Evolutionary conservation across 1,140 invertebrate genomes (phyloP).

Genomic region (Drosophila jambulina): DNA sequence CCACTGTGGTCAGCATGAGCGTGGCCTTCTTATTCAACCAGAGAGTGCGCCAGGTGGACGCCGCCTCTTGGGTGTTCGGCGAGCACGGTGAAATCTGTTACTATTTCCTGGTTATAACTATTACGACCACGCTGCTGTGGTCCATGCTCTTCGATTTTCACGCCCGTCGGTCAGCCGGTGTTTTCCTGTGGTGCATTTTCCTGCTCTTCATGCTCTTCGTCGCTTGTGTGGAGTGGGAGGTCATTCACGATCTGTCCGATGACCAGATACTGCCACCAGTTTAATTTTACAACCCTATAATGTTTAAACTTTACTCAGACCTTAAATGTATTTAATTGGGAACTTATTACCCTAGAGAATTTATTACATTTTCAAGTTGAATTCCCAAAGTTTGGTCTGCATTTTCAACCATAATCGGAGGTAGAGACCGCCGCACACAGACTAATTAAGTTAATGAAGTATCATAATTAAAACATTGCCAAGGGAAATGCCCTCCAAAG

Average conservation of each 20-base stretch:
- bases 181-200: slow-evolving; percentile 44
- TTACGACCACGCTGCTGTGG: slow-evolving; percentile 34
- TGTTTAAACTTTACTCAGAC: not conserved
- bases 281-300: not conserved
- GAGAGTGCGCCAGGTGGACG: not conserved
- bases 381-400: not conserved
- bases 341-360: not conserved
- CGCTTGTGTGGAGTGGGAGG: slow-evolving; percentile 25
- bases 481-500: slow-evolving; percentile 36
- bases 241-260: slow-evolving; percentile 36
- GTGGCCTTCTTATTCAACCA: slow-evolving; percentile 44
- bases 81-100: slow-evolving; percentile 40
- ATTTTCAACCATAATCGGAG: slow-evolving; percentile 2
- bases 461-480: slow-evolving; percentile 62
- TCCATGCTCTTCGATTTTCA: slow-evolving; percentile 37
- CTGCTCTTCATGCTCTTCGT: slow-evolving; percentile 31
- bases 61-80: slow-evolving; percentile 35
- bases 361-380: slow-evolving; percentile 1
- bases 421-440: not conserved
- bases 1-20: slow-evolving; percentile 38
- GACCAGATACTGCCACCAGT: slow-evolving; percentile 12
- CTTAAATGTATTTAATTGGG: not conserved
- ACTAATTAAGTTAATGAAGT: slow-evolving; percentile 73
- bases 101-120: slow-evolving; percentile 44
- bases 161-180: slow-evolving; percentile 47